Evolutionary conservation across 2,888 invertebrate species (phyloP).

Genomic region (Drosophila glabriapex): DNA sequence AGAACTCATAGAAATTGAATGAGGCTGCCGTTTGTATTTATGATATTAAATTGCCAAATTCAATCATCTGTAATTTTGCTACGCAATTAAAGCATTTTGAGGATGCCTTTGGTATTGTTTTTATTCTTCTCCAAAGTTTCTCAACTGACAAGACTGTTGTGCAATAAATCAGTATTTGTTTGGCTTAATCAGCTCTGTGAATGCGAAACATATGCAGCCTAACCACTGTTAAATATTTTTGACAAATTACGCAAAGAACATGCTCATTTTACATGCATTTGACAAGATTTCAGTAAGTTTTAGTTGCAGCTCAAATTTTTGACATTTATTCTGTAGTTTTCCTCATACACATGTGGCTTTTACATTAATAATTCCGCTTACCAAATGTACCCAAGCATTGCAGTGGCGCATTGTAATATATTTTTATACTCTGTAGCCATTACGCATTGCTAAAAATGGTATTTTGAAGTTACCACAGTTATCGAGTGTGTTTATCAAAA

Average conservation of each 20-base stretch:
- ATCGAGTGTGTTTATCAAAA: background rate
- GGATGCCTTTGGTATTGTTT: background rate
- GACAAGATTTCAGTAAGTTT: conserved; percentile 36
- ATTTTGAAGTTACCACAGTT: background rate
- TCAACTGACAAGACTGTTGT: conserved; percentile 14
- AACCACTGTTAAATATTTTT: conserved; percentile 45
- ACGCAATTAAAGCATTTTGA: background rate
- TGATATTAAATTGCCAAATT: background rate
- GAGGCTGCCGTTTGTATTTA: background rate
- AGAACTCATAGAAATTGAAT: background rate
- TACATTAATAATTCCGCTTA: conserved; percentile 10
- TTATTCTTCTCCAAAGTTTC: conserved; percentile 2
- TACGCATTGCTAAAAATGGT: background rate
- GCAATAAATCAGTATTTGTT: conserved; percentile 37
- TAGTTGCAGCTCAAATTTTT: conserved; percentile 33
- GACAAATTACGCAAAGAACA: conserved; percentile 66
- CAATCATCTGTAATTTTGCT: background rate
- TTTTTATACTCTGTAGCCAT: background rate
- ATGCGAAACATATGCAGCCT: conserved; percentile 15
- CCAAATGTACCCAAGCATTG: conserved; percentile 30
- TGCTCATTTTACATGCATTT: conserved; percentile 34
- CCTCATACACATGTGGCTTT: conserved; percentile 41
- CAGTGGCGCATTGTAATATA: background rate
- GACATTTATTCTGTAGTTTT: conserved; percentile 65
- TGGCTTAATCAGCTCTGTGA: conserved; percentile 35